Conservation (phyloP, 2,888 invertebrate genomes). For the Thera britannica region DNA sequence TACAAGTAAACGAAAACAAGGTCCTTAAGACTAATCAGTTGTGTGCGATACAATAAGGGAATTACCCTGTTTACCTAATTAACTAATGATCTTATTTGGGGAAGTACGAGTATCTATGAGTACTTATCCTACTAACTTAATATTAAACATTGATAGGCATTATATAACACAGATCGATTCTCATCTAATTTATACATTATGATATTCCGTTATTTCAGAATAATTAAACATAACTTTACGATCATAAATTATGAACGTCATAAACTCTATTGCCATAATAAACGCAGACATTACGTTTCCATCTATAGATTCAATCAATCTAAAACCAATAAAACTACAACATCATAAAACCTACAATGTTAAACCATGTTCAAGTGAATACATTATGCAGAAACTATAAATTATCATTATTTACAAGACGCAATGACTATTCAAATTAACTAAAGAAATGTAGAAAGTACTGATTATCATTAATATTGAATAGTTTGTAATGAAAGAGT, state of each 20-base stretch:
- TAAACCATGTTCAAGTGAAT: slow-evolving; percentile 38
- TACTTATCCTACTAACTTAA: too few species aligned
- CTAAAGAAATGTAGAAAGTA: slow-evolving; percentile 58
- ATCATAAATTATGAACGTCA: slow-evolving; percentile 11
- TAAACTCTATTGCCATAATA: slow-evolving; percentile 22
- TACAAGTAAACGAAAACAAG: too few species aligned
- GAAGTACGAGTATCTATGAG: too few species aligned
- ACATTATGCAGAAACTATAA: slow-evolving; percentile 39
- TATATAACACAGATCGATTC: too few species aligned
- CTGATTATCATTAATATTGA: slow-evolving; percentile 81
- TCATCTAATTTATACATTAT: neutral
- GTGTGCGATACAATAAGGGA: too few species aligned
- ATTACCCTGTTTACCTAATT: too few species aligned
- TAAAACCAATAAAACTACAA: slow-evolving; percentile 40
- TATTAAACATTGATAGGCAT: too few species aligned
- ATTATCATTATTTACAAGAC: slow-evolving; percentile 38
- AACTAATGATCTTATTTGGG: too few species aligned
- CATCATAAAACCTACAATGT: slow-evolving; percentile 41
- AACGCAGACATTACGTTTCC: slow-evolving; percentile 21
- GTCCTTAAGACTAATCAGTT: too few species aligned
- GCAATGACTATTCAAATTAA: slow-evolving; percentile 51
- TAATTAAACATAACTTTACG: slow-evolving; percentile 10
- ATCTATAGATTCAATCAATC: slow-evolving; percentile 38
- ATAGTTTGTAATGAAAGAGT: slow-evolving; percentile 82
- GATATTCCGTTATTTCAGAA: neutral